Base-by-base conservation (phyloP, 2,888 invertebrate species). In the Agrenia bidenticulata region DNA sequence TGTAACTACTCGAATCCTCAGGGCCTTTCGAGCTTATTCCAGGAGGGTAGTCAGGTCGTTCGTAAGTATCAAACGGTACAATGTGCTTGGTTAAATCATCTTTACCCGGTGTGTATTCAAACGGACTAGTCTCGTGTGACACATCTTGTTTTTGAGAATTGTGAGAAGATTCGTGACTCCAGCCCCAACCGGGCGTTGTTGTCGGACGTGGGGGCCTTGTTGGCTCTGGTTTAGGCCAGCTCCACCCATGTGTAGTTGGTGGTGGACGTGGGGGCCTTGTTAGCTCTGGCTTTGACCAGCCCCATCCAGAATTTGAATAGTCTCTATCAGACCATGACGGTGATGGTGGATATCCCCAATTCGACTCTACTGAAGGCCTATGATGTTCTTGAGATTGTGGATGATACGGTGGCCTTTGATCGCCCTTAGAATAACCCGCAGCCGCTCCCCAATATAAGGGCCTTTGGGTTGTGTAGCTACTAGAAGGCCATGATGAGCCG, bases 221-320 rank as follows among this genome's bases (percentile, higher is more conserved):
- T 50, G 1, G 62, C 62, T 7, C 61, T 55, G 7, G 63, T 62
- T n/a, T 61, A 61, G 39, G 23, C 58, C 62, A 58, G 2, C 62
- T 62, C 39, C n/a, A 9, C 11, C 51, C 61, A n/a, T 39, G 2
- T 2, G 45, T 24, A 7, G 51, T 37, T n/a, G 66, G 57, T 1
- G 58, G 57, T 9, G 61, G 61, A 37, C 41, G 42, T 5, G 41
- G 51, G n/a, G 39, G 51, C 23, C 32, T 39, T 23, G 51, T 32
- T n/a, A 17, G 32, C 11, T 32, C 32, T 32, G 32, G 11, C 11
- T 32, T 32, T 7, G 32, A 11, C 32, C 32, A 32, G 11, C 32
- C 32, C 32, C 32, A 32, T 32, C 32, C 32, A n/a, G n/a, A n/a
- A n/a, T n/a, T n/a, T n/a, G n/a, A n/a, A n/a, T n/a, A n/a, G 32